These are phyloP conservation scores for Megatriorchis doriae DNA, from an alignment of 2,113 vertebrate genomes.

Conservation along the genomic window DNA sequence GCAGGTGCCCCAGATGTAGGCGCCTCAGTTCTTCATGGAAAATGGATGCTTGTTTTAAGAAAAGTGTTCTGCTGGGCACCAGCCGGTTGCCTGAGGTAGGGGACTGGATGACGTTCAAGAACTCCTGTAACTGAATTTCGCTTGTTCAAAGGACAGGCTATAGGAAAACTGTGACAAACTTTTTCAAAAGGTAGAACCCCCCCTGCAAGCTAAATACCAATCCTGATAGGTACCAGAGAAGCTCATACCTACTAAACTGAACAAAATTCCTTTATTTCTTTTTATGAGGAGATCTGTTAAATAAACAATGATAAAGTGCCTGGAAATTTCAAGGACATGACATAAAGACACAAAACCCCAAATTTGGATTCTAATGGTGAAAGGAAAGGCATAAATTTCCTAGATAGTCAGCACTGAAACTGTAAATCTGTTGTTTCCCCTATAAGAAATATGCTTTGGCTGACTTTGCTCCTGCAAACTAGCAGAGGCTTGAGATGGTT, in stretches of 20 bases:
- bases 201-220: background rate
- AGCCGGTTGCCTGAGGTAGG: background rate
- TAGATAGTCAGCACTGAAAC: background rate
- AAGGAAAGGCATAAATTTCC: background rate
- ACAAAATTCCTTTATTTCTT: background rate
- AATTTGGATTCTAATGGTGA: background rate
- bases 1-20: background rate
- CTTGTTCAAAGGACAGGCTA: background rate
- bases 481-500: background rate
- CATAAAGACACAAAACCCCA: background rate
- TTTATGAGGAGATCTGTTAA: background rate
- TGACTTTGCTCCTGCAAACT: background rate
- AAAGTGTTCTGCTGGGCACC: background rate
- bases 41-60: background rate
- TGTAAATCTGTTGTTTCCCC: background rate
- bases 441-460: background rate
- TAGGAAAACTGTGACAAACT: background rate
- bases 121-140: conserved; percentile 4
- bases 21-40: background rate
- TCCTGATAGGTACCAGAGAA: background rate
- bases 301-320: background rate
- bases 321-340: background rate
- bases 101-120: background rate
- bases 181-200: background rate
- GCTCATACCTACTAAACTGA: background rate